These are phyloP conservation scores for Heterotis niloticus DNA, from an alignment of 2,113 vertebrate species.

Conservation along the genomic window DNA sequence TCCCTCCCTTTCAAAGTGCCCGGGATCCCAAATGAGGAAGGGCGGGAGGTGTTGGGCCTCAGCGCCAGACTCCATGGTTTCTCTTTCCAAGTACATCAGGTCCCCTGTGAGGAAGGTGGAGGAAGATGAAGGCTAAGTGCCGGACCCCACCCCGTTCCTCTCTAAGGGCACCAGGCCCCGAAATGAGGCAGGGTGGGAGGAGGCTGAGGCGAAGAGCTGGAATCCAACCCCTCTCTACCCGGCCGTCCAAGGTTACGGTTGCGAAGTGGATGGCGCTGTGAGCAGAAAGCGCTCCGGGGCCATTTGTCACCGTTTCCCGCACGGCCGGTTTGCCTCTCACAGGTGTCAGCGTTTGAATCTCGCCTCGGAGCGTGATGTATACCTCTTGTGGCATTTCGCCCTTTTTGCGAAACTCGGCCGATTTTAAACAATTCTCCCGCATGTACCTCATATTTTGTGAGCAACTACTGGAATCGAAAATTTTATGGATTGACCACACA, in stretches of 20 bases:
- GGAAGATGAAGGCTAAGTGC: too few relatives aligned
- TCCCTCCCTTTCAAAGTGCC: neutral
- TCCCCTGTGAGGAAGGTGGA: too few relatives aligned
- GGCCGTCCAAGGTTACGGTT: too few relatives aligned
- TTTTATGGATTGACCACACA: too few relatives aligned
- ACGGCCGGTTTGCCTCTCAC: constrained; percentile 1
- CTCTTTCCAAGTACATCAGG: too few relatives aligned
- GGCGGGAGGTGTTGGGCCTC: too few relatives aligned
- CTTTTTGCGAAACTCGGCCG: neutral
- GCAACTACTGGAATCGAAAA: too few relatives aligned
- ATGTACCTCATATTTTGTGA: neutral
- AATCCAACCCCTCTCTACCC: too few relatives aligned
- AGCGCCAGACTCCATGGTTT: too few relatives aligned
- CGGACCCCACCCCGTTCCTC: neutral
- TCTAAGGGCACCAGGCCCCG: neutral
- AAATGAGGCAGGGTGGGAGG: neutral
- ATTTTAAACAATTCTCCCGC: neutral
- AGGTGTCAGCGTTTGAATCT: neutral
- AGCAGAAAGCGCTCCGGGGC: neutral
- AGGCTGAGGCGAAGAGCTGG: too few relatives aligned
- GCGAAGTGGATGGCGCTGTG: neutral
- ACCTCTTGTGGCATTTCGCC: neutral
- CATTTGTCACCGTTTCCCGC: neutral
- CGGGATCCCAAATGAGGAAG: neutral
- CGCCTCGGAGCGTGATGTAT: neutral